Conservation (phyloP, 1,140 invertebrate genomes). For the Pemphigus obesinymphae region DNA sequence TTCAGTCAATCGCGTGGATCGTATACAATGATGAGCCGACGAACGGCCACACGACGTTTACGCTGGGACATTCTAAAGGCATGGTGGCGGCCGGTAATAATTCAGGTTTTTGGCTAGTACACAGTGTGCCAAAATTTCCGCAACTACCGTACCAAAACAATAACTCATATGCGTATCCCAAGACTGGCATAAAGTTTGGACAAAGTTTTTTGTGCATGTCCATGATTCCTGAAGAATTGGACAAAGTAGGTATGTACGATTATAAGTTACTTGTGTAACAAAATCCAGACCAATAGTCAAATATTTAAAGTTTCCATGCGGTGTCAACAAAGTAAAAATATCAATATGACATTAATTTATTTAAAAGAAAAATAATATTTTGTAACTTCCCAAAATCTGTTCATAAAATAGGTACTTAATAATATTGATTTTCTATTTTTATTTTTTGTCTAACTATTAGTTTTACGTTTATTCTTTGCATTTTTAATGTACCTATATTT, state of each 20-base stretch:
- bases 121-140: constrained; percentile 84
- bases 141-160: constrained; percentile 48
- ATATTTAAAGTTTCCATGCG: too few relatives aligned
- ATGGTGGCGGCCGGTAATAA: constrained; percentile 66
- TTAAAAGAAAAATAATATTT: too few relatives aligned
- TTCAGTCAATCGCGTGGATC: constrained; percentile 54
- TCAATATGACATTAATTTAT: too few relatives aligned
- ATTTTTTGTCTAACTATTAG: too few relatives aligned
- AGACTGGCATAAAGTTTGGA: constrained; percentile 66
- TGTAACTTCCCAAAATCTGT: too few relatives aligned
- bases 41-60: constrained; percentile 50
- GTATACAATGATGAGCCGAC: constrained; percentile 83
- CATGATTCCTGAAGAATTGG: constrained; percentile 59
- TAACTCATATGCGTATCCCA: constrained; percentile 67
- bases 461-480: too few relatives aligned
- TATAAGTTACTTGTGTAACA: too few relatives aligned
- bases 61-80: constrained; percentile 77
- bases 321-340: too few relatives aligned
- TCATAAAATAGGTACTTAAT: too few relatives aligned
- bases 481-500: too few relatives aligned
- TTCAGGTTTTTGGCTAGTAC: constrained; percentile 81
- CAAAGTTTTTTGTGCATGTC: constrained; percentile 85
- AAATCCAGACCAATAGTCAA: too few relatives aligned
- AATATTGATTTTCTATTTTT: too few relatives aligned
- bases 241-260: constrained; percentile 60